phyloP scores from a whole-genome alignment of 2,113 vertebrate genomes.

The Vidua macroura region DNA sequence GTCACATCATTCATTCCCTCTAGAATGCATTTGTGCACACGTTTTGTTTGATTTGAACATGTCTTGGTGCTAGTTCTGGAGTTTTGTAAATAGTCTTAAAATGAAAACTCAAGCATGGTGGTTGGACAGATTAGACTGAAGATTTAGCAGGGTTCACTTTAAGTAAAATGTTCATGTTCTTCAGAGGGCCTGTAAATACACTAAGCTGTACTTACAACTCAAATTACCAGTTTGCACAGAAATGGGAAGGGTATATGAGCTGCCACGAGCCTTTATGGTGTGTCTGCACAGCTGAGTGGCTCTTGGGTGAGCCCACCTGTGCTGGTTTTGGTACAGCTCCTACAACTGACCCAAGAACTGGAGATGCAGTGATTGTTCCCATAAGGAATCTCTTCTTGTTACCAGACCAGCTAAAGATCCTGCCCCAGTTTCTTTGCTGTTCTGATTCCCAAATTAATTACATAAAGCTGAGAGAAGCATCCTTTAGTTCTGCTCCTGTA shows the following conservation, averaged over 20 bases:
- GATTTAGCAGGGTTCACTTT: background rate
- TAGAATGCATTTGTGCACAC: background rate
- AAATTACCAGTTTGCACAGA: background rate
- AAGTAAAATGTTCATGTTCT: background rate
- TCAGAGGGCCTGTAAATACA: background rate
- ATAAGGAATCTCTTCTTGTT: background rate
- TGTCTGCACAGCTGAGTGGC: background rate
- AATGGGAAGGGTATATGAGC: background rate
- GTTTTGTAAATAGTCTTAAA: background rate
- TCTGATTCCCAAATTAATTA: background rate
- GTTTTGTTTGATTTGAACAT: conserved; percentile 5
- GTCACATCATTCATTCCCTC: background rate
- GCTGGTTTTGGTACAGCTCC: background rate
- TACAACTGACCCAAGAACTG: background rate
- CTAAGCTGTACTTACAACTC: background rate
- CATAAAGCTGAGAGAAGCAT: background rate
- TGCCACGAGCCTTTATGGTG: rapidly evolving
- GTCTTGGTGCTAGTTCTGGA: background rate
- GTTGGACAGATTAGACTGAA: background rate
- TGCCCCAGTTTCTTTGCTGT: background rate
- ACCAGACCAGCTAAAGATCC: background rate
- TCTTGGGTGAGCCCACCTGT: background rate
- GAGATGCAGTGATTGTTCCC: background rate
- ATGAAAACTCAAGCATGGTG: background rate
- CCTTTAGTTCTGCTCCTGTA: background rate